Evolutionary conservation across 1,140 invertebrate species (phyloP).

Genomic region (Maniola jurtina): DNA sequence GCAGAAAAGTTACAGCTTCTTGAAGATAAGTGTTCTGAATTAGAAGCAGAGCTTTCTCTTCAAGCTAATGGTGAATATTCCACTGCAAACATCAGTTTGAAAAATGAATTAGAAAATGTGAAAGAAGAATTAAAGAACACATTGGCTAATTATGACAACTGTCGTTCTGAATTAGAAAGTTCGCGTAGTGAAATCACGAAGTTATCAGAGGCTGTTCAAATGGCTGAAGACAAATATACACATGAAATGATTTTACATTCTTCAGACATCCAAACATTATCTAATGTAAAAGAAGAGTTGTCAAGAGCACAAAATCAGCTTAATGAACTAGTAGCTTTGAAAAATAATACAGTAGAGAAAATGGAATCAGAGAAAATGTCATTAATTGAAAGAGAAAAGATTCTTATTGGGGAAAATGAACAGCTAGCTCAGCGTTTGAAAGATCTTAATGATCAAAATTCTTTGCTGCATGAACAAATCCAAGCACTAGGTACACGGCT

Average conservation of each 20-base stretch:
- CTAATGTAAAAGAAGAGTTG: slow-evolving; percentile 85
- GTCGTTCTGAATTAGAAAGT: slow-evolving; percentile 46
- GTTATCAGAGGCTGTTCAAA: slow-evolving; percentile 73
- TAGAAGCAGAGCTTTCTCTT: slow-evolving; percentile 82
- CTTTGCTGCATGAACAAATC: slow-evolving; percentile 89
- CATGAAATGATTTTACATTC: slow-evolving; percentile 92
- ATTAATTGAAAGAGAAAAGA: slow-evolving; percentile 83
- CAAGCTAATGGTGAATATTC: slow-evolving; percentile 81
- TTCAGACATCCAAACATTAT: slow-evolving; percentile 85
- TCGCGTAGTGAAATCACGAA: slow-evolving; percentile 57
- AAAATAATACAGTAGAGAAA: slow-evolving; percentile 80
- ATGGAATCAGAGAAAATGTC: slow-evolving; percentile 80
- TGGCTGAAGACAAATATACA: slow-evolving; percentile 92
- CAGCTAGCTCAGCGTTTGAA: slow-evolving; percentile 83
- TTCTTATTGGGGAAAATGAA: slow-evolving; percentile 82
- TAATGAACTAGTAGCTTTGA: slow-evolving; percentile 79
- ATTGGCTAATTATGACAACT: slow-evolving; percentile 47
- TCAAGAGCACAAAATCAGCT: slow-evolving; percentile 76
- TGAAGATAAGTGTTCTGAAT: slow-evolving; percentile 81
- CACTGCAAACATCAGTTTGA: slow-evolving; percentile 56
- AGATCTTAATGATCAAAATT: slow-evolving; percentile 88
- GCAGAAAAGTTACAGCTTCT: slow-evolving; percentile 76
- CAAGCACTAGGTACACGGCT: slow-evolving; percentile 89
- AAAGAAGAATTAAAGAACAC: slow-evolving; percentile 61
- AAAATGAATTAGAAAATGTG: slow-evolving; percentile 49